Base-by-base conservation (phyloP, 2,888 invertebrate species). In the Scelioninae gen. 1 region DNA sequence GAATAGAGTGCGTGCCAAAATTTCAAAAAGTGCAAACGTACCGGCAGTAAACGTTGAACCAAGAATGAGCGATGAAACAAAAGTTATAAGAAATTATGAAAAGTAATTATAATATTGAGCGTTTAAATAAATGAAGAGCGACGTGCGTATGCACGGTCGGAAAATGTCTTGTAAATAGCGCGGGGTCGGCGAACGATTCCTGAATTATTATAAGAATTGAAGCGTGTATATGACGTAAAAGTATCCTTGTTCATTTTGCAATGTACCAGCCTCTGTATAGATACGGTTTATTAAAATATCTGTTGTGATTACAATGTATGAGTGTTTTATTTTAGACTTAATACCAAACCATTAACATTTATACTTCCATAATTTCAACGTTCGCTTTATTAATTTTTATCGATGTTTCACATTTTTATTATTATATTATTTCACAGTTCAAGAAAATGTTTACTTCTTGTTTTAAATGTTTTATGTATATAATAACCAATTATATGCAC, bases 211-310 rank as follows among this genome's bases (percentile, higher is more conserved):
- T 87, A 87, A 86, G 88, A 89, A 87, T 86, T 86, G 85, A 87
- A 85, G 87, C 89, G 87, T 89, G 90, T 90, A 90, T 87, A 90
- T 90, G 90, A 88, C 88, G 87, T 88, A 88, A 87, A 66, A 86
- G 84, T 89, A 88, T 89, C 86, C 86, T 88, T 89, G 88, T 90
- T 90, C 87, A 88, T 89, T 90, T 90, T 88, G 88, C 88, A 89
- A 87, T 90, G 90, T 90, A 90, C 88, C 87, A 89, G 89, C 87
- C 89, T 88, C 88, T 90, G 89, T 90, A 89, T 90, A 90, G 86
- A 90, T 90, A 89, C 89, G 87, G 83, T 90, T 90, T 90, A 90
- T 90, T 90, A 90, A 89, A 89, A 89, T 90, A 88, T 90, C 88
- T 90, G 90, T 90, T 90, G 90, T 90, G 90, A 90, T 90, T 90